A percentile compares a stretch with the other conserved stretches of the same genome.
These are phyloP conservation scores for Synergus itoensis DNA, from an alignment of 2,888 invertebrate genomes.

Conservation along the genomic window DNA sequence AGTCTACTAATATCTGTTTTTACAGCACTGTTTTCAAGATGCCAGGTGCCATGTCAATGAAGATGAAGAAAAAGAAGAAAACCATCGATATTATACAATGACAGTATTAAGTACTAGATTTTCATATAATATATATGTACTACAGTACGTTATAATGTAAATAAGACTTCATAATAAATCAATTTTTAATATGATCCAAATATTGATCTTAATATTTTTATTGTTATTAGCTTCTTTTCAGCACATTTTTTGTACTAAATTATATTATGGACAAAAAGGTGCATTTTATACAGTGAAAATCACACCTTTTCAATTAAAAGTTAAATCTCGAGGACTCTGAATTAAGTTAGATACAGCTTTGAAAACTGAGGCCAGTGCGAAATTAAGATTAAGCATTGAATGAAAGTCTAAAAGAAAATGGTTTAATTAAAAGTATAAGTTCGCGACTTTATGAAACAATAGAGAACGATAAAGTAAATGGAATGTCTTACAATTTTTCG, in stretches of 20 bases:
- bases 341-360: too few relatives aligned
- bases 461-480: not conserved
- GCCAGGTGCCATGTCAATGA: constrained; percentile 88
- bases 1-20: not conserved
- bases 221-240: not conserved
- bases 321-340: too few relatives aligned
- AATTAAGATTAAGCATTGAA: not conserved
- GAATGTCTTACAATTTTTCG: constrained; percentile 7
- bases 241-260: not conserved
- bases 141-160: constrained; percentile 43
- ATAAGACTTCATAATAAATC: constrained; percentile 27
- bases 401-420: not conserved
- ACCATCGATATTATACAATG: constrained; percentile 77
- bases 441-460: not conserved
- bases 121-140: constrained; percentile 37
- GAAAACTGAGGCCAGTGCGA: not conserved
- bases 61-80: constrained; percentile 90
- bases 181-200: not conserved
- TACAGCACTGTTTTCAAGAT: constrained; percentile 94
- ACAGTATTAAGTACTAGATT: constrained; percentile 43
- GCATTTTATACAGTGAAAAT: not conserved
- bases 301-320: not conserved
- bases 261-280: not conserved
- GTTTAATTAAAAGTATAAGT: constrained; percentile 6
- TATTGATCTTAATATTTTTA: not conserved